Conservation (phyloP, 2,113 vertebrate genomes). For the Petrocephalus zakoni region DNA sequence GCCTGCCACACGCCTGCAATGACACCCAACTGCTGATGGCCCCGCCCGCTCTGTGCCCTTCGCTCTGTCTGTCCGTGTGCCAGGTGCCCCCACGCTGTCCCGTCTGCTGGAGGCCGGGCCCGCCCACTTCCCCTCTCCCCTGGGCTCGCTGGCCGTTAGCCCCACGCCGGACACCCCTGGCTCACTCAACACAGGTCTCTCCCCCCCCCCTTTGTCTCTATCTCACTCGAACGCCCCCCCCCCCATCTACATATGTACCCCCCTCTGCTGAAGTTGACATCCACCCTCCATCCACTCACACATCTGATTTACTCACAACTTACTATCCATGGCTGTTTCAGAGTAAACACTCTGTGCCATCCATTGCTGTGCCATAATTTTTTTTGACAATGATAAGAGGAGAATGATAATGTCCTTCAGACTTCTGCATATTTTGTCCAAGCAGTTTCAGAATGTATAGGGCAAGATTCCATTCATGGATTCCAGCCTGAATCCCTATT, state of each 20-base stretch:
- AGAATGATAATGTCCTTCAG: not conserved
- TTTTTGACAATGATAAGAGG: not conserved
- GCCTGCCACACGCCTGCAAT: not conserved
- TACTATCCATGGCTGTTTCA: not conserved
- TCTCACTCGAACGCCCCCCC: not conserved
- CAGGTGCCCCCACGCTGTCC: slow-evolving; percentile 94
- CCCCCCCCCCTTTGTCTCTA: not conserved
- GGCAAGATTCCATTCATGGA: not conserved
- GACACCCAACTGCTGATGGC: not conserved
- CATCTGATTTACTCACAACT: not conserved
- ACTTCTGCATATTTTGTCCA: not conserved
- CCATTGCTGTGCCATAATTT: not conserved
- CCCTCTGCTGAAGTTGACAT: not conserved
- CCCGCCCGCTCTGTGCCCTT: slow-evolving; percentile 28
- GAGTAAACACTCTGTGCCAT: not conserved
- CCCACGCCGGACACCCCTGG: slow-evolving; percentile 51
- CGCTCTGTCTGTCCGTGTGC: slow-evolving; percentile 41
- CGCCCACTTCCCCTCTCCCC: slow-evolving; percentile 79
- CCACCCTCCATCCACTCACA: not conserved
- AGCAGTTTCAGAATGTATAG: not conserved
- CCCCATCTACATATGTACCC: not conserved
- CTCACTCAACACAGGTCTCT: slow-evolving; percentile 9
- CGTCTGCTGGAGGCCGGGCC: slow-evolving; percentile 94
- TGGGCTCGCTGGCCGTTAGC: slow-evolving; percentile 70
- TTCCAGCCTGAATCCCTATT: not conserved